phyloP scores from a whole-genome alignment of 2,888 invertebrate species.

The Desoria tigrina region DNA sequence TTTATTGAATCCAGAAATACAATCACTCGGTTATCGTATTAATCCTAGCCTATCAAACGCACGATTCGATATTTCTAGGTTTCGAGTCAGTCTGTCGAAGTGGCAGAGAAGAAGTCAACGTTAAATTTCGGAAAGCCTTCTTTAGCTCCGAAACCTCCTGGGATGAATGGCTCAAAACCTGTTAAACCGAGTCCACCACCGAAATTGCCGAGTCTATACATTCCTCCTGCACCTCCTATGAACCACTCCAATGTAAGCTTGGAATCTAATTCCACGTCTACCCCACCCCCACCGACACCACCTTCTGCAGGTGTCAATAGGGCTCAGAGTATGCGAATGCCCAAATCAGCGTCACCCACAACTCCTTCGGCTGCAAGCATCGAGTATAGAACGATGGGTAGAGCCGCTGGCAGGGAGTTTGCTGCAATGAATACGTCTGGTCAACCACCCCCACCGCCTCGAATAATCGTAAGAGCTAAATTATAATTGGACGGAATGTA shows the following conservation, averaged over 20 bases:
- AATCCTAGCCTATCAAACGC: too few relatives aligned
- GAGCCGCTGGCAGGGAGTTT: conserved; percentile 43
- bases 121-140: conserved; percentile 72
- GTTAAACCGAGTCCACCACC: conserved; percentile 51
- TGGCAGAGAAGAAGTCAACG: conserved; percentile 20
- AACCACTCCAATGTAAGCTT: neutral
- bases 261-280: conserved; percentile 11
- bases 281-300: conserved; percentile 55
- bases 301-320: conserved; percentile 63
- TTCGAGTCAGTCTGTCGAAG: neutral
- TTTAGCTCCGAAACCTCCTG: conserved; percentile 80
- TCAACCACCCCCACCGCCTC: conserved; percentile 54
- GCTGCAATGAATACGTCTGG: conserved; percentile 38
- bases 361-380: conserved; percentile 42
- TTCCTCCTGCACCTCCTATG: conserved; percentile 47
- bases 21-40: too few relatives aligned
- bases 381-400: conserved; percentile 51
- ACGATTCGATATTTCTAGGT: conserved; percentile 7
- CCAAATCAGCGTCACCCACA: conserved; percentile 64
- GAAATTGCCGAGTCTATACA: conserved; percentile 48
- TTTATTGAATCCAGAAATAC: neutral
- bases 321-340: conserved; percentile 81
- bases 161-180: conserved; percentile 55
- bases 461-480: conserved; percentile 46
- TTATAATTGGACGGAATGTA: neutral